Conservation (phyloP, 2,888 invertebrate genomes). For the Dasypogon diadema region DNA sequence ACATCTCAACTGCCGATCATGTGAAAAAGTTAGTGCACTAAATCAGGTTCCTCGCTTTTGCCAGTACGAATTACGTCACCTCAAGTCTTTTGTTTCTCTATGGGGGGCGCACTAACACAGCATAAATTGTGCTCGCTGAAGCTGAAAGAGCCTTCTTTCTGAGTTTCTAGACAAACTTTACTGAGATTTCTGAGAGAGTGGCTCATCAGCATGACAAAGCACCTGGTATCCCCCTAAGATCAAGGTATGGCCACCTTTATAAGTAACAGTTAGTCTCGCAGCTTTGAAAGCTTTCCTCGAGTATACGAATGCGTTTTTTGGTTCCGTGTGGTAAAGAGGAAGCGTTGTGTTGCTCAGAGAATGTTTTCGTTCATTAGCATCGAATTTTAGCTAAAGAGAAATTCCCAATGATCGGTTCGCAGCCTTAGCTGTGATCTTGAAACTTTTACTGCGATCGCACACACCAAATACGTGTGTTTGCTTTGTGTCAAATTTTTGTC, state of each 20-base stretch:
- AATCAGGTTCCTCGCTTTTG: slow-evolving; percentile 27
- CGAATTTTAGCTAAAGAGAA: not conserved
- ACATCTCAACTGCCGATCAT: too few species aligned
- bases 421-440: not conserved
- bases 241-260: too few species aligned
- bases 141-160: not conserved
- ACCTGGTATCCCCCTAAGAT: too few species aligned
- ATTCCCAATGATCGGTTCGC: not conserved
- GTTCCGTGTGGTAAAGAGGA: slow-evolving; percentile 2
- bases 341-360: not conserved
- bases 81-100: slow-evolving; percentile 36
- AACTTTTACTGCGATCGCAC: too few species aligned
- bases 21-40: not conserved
- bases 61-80: slow-evolving; percentile 8
- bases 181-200: not conserved
- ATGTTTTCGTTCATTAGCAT: not conserved
- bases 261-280: too few species aligned
- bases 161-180: too few species aligned
- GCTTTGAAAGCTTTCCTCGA: not conserved
- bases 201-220: not conserved
- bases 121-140: not conserved
- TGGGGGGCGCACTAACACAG: not conserved
- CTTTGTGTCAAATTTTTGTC: too few species aligned
- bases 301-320: not conserved
- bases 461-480: too few species aligned